Evolutionary conservation across 92 coral and sea anemone genomes (phyloP).

Genomic region (Actinernus sp.): DNA sequence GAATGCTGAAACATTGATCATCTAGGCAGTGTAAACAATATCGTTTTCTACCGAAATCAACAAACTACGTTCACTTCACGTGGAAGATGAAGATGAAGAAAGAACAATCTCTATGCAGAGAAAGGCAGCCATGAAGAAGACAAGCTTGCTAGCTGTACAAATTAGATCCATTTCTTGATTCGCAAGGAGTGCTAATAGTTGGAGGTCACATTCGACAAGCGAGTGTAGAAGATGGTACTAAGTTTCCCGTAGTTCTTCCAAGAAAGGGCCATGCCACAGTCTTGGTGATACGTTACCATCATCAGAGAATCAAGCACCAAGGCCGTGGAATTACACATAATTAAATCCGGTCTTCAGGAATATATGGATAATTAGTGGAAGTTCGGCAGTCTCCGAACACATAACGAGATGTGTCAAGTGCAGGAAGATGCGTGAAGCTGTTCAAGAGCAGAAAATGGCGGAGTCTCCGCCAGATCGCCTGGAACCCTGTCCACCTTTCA

Average conservation of each 20-base stretch:
- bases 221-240: conserved; percentile 51
- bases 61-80: too few relatives aligned
- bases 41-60: conserved; percentile 50
- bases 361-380: conserved; percentile 64
- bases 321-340: conserved; percentile 58
- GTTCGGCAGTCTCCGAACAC: conserved; percentile 49
- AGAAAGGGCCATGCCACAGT: conserved; percentile 62
- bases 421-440: conserved; percentile 39
- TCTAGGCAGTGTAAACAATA: conserved; percentile 47
- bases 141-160: conserved; percentile 31
- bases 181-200: conserved; percentile 51
- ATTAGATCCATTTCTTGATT: conserved; percentile 63
- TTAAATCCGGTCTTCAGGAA: conserved; percentile 62
- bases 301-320: conserved; percentile 25
- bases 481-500: conserved; percentile 60
- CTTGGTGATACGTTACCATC: conserved; percentile 44
- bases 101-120: too few relatives aligned
- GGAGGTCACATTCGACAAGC: conserved; percentile 73
- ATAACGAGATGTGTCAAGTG: conserved; percentile 63
- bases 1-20: conserved; percentile 54
- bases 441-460: conserved; percentile 65
- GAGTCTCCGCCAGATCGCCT: conserved; percentile 50
- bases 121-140: conserved; percentile 24
- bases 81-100: too few relatives aligned
- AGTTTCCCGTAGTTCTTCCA: conserved; percentile 59